Conservation (phyloP, 2,797 vertebrate species). For the Notolepis coatsorum region DNA sequence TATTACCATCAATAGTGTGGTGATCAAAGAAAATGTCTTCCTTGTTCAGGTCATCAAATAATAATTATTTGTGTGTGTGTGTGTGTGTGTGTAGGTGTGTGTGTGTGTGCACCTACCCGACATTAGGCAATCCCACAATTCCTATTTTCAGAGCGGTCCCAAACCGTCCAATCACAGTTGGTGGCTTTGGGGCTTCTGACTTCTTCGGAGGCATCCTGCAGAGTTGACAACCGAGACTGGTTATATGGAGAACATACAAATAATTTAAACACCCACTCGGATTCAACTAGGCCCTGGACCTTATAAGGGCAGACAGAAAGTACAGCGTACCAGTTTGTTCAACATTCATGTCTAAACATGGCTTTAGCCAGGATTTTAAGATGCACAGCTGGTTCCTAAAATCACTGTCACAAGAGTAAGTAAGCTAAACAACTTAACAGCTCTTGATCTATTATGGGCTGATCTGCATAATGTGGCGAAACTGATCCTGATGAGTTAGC, state of each 20-base stretch:
- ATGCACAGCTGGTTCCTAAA: not conserved
- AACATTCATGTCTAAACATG: not conserved
- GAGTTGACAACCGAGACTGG: conserved; percentile 16
- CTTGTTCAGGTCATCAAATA: too few species aligned
- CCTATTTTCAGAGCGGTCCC: conserved; percentile 97
- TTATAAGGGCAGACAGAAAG: too few species aligned
- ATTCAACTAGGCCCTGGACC: not conserved
- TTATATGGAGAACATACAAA: not conserved
- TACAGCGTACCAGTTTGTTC: too few species aligned
- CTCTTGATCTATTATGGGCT: not conserved
- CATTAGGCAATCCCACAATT: conserved; percentile 97
- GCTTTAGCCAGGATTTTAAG: not conserved
- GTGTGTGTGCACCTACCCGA: conserved; percentile 85
- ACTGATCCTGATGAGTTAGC: conserved; percentile 2
- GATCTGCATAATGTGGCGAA: not conserved
- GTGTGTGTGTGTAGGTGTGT: too few species aligned
- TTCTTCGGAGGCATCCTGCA: conserved; percentile 98
- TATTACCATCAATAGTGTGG: too few species aligned
- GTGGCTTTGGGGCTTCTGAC: conserved; percentile 88
- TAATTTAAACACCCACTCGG: not conserved
- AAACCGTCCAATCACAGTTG: conserved; percentile 94
- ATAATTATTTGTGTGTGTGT: too few species aligned
- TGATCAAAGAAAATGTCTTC: too few species aligned
- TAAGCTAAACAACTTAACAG: not conserved
- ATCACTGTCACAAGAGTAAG: not conserved